Evolutionary conservation across 2,797 vertebrate species (phyloP).

Genomic region (Artibeus lituratus): DNA sequence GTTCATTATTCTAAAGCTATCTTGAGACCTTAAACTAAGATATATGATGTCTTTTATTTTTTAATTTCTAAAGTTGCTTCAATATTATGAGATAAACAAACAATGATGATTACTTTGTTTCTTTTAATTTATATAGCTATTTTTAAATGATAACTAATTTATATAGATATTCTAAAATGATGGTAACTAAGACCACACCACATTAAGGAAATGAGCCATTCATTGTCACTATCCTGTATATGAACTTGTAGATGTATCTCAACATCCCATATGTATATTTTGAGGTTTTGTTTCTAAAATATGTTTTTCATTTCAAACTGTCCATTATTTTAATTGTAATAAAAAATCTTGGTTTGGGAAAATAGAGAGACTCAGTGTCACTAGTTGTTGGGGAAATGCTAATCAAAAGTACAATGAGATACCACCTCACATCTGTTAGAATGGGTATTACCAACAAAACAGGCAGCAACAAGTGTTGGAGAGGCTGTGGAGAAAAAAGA

Average conservation of each 20-base stretch:
- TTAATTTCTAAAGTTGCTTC: not conserved
- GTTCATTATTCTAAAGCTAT: not conserved
- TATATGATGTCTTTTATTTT: not conserved
- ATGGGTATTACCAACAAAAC: not conserved
- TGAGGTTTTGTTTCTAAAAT: not conserved
- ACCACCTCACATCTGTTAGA: not conserved
- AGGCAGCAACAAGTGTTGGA: not conserved
- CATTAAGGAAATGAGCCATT: not conserved
- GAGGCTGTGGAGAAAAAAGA: not conserved
- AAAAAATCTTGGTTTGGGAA: not conserved
- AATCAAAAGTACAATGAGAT: not conserved
- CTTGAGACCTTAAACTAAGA: not conserved
- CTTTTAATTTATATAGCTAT: not conserved
- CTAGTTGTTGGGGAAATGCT: not conserved
- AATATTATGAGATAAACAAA: not conserved
- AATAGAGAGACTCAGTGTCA: not conserved
- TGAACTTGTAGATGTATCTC: not conserved
- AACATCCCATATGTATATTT: not conserved
- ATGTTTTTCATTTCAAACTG: not conserved
- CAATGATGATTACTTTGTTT: not conserved
- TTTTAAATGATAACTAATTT: not conserved
- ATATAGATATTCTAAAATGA: not conserved
- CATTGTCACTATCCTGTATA: not conserved
- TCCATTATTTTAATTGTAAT: not conserved
- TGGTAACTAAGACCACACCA: not conserved